These are phyloP conservation scores for Emmelina monodactyla DNA, from an alignment of 2,888 invertebrate species.

Conservation along the genomic window DNA sequence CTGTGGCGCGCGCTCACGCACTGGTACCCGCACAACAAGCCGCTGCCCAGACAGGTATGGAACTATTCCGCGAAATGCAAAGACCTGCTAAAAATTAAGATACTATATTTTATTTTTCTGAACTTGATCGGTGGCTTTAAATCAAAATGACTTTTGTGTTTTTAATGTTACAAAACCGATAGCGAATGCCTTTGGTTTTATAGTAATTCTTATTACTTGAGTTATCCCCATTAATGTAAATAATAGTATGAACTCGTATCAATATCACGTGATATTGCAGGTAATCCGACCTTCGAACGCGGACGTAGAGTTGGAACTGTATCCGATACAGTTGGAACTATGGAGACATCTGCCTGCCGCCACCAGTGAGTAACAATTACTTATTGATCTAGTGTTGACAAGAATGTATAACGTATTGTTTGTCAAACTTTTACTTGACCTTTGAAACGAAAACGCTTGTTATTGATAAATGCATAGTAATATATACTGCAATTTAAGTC, in stretches of 20 bases:
- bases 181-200: too few relatives aligned
- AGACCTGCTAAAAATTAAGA: too few relatives aligned
- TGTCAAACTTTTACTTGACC: too few relatives aligned
- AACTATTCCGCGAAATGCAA: too few relatives aligned
- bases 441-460: too few relatives aligned
- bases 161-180: too few relatives aligned
- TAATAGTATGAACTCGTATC: not conserved
- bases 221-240: too few relatives aligned
- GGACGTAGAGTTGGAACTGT: slow-evolving; percentile 82
- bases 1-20: slow-evolving; percentile 86
- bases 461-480: not conserved
- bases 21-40: slow-evolving; percentile 84
- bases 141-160: too few relatives aligned
- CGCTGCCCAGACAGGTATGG: slow-evolving; percentile 76
- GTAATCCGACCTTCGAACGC: slow-evolving; percentile 76
- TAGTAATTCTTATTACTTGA: too few relatives aligned
- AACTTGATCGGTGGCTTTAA: too few relatives aligned
- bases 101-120: too few relatives aligned
- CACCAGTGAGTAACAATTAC: slow-evolving; percentile 26
- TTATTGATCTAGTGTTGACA: not conserved
- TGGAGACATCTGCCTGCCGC: slow-evolving; percentile 71
- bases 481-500: too few relatives aligned
- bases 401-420: not conserved
- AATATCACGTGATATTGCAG: slow-evolving; percentile 22
- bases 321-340: slow-evolving; percentile 80